Evolutionary conservation across 2,113 vertebrate species (phyloP), one percentile per base, ranked within the genome.

Genomic region (Mellivora capensis): DNA sequence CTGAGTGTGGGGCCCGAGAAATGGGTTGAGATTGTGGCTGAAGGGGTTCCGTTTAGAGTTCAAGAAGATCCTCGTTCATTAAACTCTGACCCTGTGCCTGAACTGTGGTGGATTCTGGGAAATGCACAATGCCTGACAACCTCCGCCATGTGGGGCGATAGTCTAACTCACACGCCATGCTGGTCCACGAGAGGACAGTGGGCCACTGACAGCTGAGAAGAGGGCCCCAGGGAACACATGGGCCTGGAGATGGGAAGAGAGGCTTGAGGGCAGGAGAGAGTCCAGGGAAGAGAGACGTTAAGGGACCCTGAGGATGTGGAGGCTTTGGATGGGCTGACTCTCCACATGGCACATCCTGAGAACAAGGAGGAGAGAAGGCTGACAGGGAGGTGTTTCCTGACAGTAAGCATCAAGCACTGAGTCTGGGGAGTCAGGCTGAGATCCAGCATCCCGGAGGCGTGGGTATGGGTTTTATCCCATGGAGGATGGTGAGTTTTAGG

Each of bases 211-310:
- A 76, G 7, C 15, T 72, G 34, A 81, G 42, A 39, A 0, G 0
- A 62, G 13, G 20, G 8, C 4, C 6, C 52, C 44, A 6, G 76
- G 42, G 37, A 37, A 37, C 3, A 15, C 0, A 0, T 12, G 39
- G 23, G 25, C 44, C 13, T 62, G 11, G 49, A 97, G n/a, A 15
- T 52, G 31, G 23, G 27, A 34, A 7, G 39, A 84, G 37, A 94
- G 37, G 7, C 14, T 7, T 34, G 10, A 54, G 62, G 29, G 37
- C 21, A 34, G 7, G 49, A 20, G 47, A 74, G 5, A 15, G 90
- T 20, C 17, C 39, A 42, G 8, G n/a, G 18, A 52, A n/a, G 17
- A 87, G n/a, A 39, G 10, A 52, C 1, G 6, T 59, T 18, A 44
- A 44, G 59, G 39, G 17, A 13, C 39, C 10, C 39, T 77, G 34